Evolutionary conservation across 2,888 invertebrate species (phyloP).

Genomic region (Diarsia rubi): DNA sequence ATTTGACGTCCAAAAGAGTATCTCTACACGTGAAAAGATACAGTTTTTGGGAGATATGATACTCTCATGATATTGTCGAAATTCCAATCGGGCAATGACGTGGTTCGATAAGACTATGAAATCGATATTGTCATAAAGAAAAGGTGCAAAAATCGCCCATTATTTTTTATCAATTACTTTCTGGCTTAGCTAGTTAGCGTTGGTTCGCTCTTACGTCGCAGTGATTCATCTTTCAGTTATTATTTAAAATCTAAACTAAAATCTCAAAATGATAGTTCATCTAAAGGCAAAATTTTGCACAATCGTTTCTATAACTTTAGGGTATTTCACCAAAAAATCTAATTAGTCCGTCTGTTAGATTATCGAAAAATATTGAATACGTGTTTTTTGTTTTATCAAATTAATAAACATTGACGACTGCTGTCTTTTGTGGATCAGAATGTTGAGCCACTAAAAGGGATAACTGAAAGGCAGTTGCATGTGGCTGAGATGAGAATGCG

Average conservation of each 20-base stretch:
- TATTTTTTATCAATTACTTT: neutral
- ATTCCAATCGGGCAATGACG: constrained; percentile 33
- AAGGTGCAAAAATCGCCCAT: neutral
- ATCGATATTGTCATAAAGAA: constrained; percentile 1
- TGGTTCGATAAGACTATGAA: constrained; percentile 13
- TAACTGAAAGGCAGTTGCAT: too few relatives aligned
- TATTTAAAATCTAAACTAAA: neutral
- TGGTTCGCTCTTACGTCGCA: neutral
- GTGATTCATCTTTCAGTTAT: neutral
- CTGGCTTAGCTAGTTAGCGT: neutral
- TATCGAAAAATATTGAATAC: too few relatives aligned
- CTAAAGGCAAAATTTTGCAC: neutral
- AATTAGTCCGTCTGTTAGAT: too few relatives aligned
- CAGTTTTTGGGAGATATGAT: constrained; percentile 20
- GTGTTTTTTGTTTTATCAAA: too few relatives aligned
- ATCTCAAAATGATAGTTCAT: neutral
- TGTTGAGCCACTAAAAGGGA: too few relatives aligned
- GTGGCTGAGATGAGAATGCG: too few relatives aligned
- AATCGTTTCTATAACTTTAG: neutral
- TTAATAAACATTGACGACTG: too few relatives aligned
- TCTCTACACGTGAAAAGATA: constrained; percentile 14
- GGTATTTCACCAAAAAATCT: too few relatives aligned
- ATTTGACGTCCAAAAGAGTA: constrained; percentile 1
- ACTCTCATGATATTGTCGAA: constrained; percentile 25
- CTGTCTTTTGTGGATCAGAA: too few relatives aligned